Evolutionary conservation across 2,113 vertebrate species (phyloP), one percentile per base, ranked within the genome.

Genomic region (Sapajus apella): DNA sequence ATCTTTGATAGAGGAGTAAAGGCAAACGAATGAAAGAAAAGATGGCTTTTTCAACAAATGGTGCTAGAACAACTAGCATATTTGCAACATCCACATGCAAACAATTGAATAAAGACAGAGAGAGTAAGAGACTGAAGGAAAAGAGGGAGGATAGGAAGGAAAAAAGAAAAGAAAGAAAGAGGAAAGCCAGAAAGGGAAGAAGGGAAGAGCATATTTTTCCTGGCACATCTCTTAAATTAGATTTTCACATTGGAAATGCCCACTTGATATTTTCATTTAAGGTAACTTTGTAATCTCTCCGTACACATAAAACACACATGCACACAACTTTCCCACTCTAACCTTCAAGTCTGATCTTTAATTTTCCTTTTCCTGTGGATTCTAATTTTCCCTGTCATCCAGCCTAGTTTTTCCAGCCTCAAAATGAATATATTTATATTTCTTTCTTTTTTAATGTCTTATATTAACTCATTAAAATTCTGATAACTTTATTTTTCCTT

Each of bases 101-200:
- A n/a, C 68, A 37, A 70, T 20, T 70, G 32, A 70, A 70, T n/a
- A 7, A 8, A 70, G 7, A 70, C 7, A 20, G 75, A 30, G 8
- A 76, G 13, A 76, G 13, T 3, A 14, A 45, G 1, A 45, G 25
- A 27, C 6, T 30, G 4, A 16, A 25, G 32, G 27, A 12, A 43
- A 8, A 3, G 6, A 66, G 3, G 14, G 12, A 18, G 35, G 3
- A 27, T 2, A 21, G 6, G 27, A 3, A 18, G 5, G 8, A 13
- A 35, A 7, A 13, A 7, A 45, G 12, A 20, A 20, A 45, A 13
- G 37, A 6, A 20, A 4, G 27, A 3, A 18, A 1, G 8, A 8
- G 52, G 52, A 52, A 52, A 17, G 61, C 11, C 5, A 64, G 61
- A 30, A 64, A 64, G 11, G 2, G 3, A 10, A 17, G 13, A 21